phyloP scores from a whole-genome alignment of 1,140 invertebrate genomes.

The Bombus breviceps region DNA sequence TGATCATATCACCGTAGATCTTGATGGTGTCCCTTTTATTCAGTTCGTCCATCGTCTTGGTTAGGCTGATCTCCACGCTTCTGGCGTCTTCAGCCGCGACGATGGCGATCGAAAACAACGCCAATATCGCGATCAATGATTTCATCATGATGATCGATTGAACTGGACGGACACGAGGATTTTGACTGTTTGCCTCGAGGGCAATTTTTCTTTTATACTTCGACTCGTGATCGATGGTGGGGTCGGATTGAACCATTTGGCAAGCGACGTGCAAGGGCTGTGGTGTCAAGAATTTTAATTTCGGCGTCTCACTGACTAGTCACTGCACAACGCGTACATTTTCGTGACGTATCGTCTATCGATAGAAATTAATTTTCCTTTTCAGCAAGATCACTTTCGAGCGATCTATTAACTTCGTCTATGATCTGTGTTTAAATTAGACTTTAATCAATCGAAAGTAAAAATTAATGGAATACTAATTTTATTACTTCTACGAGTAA shows the following conservation, averaged over 20 bases:
- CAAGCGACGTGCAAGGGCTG: constrained; percentile 73
- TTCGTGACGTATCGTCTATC: constrained; percentile 55
- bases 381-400: constrained; percentile 77
- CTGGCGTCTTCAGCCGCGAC: constrained; percentile 35
- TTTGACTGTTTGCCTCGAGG: constrained; percentile 76
- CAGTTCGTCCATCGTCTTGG: constrained; percentile 73
- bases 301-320: constrained; percentile 40
- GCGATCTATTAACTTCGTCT: constrained; percentile 16
- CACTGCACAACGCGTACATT: not conserved
- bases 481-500: too few species aligned
- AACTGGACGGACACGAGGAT: constrained; percentile 54
- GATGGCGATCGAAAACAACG: constrained; percentile 59
- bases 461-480: not conserved
- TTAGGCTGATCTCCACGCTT: constrained; percentile 69
- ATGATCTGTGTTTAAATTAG: not conserved
- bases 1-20: constrained; percentile 76
- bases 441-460: not conserved
- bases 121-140: constrained; percentile 44
- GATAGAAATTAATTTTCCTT: constrained; percentile 75
- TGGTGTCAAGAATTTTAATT: constrained; percentile 80
- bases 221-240: constrained; percentile 69
- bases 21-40: constrained; percentile 70
- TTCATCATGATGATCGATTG: constrained; percentile 53
- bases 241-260: constrained; percentile 80
- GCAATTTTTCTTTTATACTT: constrained; percentile 80